Base-by-base conservation (phyloP, 2,113 vertebrate species). In the Melanocharis versteri region DNA sequence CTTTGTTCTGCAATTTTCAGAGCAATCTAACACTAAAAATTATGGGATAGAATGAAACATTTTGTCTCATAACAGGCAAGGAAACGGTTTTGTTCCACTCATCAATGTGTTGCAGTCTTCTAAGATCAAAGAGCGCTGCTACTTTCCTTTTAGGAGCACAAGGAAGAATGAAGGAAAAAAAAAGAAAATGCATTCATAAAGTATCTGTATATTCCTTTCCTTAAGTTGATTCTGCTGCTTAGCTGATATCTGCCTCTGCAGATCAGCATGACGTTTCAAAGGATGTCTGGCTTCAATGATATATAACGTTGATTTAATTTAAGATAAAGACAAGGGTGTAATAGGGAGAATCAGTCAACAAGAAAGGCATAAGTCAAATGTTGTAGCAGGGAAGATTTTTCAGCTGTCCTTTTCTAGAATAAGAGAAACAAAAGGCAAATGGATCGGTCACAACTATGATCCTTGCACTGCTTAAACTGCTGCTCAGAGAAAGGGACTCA, bases 271-370 rank as follows among this genome's bases (percentile, higher is more conserved):
- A 92, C 39, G n/a, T 83, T 92, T 94, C 85, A 94, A 93, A 89
- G 64, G 47, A 78, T 78, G 22, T 27, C 51, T 83, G 72, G 11
- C 61, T 86, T 93, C 83, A 40, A 33, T 57, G 79, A 51, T 86
- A 90, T 81, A 68, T 83, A 78, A 90, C 30, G 71, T 44, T 78
- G 88, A 94, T 92, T 87, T 89, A 83, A 93, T 85, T 91, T 81
- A 92, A 93, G 83, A 88, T 66, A 84, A 87, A 84, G 69, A 73
- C 39, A 78, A 51, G 68, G 6, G 23, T 60, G 54, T 83, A 93
- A 70, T 78, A 92, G 58, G 66, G 26, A 48, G 56, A 81, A 75
- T 83, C 57, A 89, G 80, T 92, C 89, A 92, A 76, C 44, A 93
- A 78, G 56, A 83, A 94, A 94, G 75, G 47, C 60, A 4, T 48